Conservation (phyloP, 2,888 invertebrate species). For the Stenolophus ochropezus region DNA sequence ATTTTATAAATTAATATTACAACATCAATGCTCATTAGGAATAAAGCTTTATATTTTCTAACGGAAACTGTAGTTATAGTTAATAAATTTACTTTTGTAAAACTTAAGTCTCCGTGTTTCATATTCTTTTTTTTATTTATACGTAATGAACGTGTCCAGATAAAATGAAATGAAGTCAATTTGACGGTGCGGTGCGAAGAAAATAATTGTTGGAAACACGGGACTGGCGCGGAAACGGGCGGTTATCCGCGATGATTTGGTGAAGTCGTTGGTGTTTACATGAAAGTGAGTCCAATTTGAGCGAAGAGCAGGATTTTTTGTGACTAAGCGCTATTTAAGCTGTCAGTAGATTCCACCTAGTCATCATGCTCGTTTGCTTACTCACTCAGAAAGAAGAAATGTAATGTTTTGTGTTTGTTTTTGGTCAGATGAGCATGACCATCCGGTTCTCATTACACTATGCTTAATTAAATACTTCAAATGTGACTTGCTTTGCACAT, state of each 20-base stretch:
- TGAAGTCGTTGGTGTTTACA: slow-evolving; percentile 29
- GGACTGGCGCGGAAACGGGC: not conserved
- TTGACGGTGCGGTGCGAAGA: too few species aligned
- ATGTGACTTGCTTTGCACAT: not conserved
- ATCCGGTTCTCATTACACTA: slow-evolving; percentile 45
- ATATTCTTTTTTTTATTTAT: too few species aligned
- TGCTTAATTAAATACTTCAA: slow-evolving; percentile 45
- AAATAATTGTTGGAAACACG: not conserved
- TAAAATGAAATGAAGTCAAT: too few species aligned
- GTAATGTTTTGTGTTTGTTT: slow-evolving; percentile 28
- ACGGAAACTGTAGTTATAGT: too few species aligned
- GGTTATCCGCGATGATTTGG: not conserved
- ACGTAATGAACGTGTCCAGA: too few species aligned
- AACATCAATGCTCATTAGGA: too few species aligned
- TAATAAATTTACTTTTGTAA: too few species aligned
- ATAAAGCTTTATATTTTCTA: too few species aligned
- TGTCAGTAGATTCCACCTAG: slow-evolving; percentile 16
- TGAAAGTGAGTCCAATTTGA: slow-evolving; percentile 28
- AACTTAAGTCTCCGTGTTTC: too few species aligned
- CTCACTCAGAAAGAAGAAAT: slow-evolving; percentile 45
- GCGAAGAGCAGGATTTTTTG: slow-evolving; percentile 20
- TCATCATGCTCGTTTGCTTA: slow-evolving; percentile 35
- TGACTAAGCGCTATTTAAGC: slow-evolving; percentile 24
- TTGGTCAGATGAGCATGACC: slow-evolving; percentile 51
- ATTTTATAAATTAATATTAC: too few species aligned